A percentile compares a stretch with the other conserved stretches of the same genome.
Evolutionary conservation across 2,113 vertebrate genomes (phyloP).

Genomic region (Actenoides lindsayi): DNA sequence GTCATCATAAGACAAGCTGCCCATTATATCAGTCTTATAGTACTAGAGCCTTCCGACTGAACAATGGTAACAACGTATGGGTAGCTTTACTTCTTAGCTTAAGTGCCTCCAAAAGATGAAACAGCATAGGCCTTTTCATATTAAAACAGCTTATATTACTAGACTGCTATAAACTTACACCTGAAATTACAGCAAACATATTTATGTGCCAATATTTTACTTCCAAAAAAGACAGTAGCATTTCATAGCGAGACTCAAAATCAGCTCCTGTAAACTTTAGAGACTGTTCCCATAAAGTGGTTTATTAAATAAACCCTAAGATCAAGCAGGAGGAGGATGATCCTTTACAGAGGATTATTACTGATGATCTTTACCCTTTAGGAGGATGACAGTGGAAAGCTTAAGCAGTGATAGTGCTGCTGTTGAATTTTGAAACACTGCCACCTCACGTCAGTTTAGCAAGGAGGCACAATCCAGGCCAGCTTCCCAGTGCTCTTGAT

Average conservation of each 20-base stretch:
- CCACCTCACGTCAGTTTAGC: background rate
- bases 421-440: constrained; percentile 20
- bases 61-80: rapidly evolving
- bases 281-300: background rate
- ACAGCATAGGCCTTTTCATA: background rate
- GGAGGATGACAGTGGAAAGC: background rate
- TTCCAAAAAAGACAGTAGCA: background rate
- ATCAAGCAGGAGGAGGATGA: background rate
- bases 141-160: background rate
- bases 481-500: background rate
- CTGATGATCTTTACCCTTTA: background rate
- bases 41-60: background rate
- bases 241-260: background rate
- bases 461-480: background rate
- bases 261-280: background rate
- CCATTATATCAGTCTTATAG: background rate
- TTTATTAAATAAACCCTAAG: background rate
- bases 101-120: background rate
- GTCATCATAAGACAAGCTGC: background rate
- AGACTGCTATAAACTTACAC: background rate
- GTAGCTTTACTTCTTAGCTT: background rate
- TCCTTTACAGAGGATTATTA: background rate
- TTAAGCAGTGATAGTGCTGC: background rate
- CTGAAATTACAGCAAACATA: background rate
- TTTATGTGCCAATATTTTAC: background rate